Conservation (phyloP, 1,140 invertebrate species). For the Ips typographus region DNA sequence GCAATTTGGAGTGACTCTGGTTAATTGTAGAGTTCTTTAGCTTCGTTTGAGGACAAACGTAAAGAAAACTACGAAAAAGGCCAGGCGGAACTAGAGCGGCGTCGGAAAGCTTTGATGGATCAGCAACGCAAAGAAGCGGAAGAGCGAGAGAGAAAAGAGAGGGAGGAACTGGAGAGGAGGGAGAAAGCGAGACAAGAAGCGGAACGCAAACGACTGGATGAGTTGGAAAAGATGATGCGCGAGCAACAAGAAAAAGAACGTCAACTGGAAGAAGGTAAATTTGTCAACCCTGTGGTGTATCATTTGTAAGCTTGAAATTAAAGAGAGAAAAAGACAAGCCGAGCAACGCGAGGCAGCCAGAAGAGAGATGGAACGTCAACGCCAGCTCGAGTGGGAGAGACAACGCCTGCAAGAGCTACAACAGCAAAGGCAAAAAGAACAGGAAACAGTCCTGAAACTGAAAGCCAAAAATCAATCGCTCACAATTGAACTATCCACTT, state of each 20-base stretch:
- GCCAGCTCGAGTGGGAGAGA: constrained; percentile 95
- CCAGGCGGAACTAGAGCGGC: constrained; percentile 92
- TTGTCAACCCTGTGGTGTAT: background rate
- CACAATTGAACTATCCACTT: constrained; percentile 75
- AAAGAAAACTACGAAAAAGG: constrained; percentile 98
- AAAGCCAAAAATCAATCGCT: constrained; percentile 89
- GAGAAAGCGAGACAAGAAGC: constrained; percentile 73
- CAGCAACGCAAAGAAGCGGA: constrained; percentile 83
- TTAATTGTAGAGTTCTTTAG: constrained; percentile 51
- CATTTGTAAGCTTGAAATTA: constrained; percentile 1
- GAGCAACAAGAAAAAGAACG: constrained; percentile 80
- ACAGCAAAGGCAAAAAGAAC: constrained; percentile 81
- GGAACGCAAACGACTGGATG: constrained; percentile 65
- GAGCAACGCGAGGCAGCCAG: constrained; percentile 80
- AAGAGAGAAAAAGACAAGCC: constrained; percentile 66
- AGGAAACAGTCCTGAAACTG: constrained; percentile 83
- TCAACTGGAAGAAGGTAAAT: constrained; percentile 60
- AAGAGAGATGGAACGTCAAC: constrained; percentile 91
- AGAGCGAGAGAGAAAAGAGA: constrained; percentile 87
- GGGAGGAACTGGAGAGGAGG: constrained; percentile 82
- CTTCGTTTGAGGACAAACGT: constrained; percentile 94
- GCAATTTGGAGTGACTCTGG: background rate
- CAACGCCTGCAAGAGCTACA: constrained; percentile 85
- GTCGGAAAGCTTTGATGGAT: constrained; percentile 83
- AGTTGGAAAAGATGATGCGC: constrained; percentile 73